Percentiles rank a stretch among this genome's conserved stretches.
phyloP scores from a whole-genome alignment of 2,888 invertebrate genomes.

The Lasioglossum vierecki region DNA sequence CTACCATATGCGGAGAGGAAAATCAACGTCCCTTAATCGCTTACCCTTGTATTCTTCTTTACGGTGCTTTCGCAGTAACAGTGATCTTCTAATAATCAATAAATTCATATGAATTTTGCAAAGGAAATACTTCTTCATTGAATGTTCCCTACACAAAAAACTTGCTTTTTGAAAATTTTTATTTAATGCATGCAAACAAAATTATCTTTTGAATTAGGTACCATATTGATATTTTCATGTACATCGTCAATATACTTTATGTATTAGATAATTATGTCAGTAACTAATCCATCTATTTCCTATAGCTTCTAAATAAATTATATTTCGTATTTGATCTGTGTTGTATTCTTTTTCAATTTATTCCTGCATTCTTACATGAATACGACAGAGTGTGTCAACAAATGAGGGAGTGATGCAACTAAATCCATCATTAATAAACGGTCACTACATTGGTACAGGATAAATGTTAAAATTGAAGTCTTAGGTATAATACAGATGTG shows the following conservation, averaged over 20 bases:
- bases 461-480: neutral
- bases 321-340: slow-evolving; percentile 17
- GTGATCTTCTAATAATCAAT: slow-evolving; percentile 90
- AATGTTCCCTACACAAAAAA: neutral
- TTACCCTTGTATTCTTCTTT: slow-evolving; percentile 96
- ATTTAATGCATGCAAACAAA: neutral
- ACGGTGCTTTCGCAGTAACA: slow-evolving; percentile 96
- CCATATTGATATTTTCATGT: neutral
- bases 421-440: neutral
- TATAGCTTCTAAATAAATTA: slow-evolving; percentile 57
- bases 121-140: neutral
- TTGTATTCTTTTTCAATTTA: neutral
- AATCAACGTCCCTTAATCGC: slow-evolving; percentile 94
- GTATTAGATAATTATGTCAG: slow-evolving; percentile 1
- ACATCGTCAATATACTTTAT: neutral
- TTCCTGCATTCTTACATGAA: slow-evolving; percentile 4
- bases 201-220: neutral
- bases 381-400: too few relatives aligned
- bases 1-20: slow-evolving; percentile 94
- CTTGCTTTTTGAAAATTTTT: neutral
- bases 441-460: neutral
- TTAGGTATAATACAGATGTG: neutral
- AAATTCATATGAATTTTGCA: neutral
- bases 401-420: neutral
- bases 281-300: slow-evolving; percentile 22